phyloP scores from a whole-genome alignment of 2,113 vertebrate species.

The Brachyhypopomus occidentalis region DNA sequence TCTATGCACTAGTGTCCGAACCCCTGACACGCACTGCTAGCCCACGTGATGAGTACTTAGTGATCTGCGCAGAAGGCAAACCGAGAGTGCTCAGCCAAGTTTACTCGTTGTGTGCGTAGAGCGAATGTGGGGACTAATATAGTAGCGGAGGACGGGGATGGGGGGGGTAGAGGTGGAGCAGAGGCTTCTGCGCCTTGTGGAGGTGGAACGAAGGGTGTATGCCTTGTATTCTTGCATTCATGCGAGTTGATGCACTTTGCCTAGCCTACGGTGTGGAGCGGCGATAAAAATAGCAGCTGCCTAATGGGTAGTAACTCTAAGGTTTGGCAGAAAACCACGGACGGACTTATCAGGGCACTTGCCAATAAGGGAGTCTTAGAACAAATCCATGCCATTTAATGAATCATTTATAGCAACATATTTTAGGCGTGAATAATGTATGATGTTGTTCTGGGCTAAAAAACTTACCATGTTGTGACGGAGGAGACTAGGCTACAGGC shows the following conservation, averaged over 20 bases:
- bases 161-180: background rate
- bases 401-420: slow-evolving; percentile 52
- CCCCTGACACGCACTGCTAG: slow-evolving; percentile 60
- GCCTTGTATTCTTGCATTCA: slow-evolving; percentile 20
- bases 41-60: slow-evolving; percentile 11
- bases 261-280: background rate
- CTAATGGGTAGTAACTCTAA: slow-evolving; percentile 56
- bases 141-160: background rate
- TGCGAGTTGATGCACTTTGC: slow-evolving; percentile 11
- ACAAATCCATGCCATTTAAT: slow-evolving; percentile 55
- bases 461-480: slow-evolving; percentile 17
- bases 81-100: slow-evolving; percentile 11
- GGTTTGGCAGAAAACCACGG: slow-evolving; percentile 48
- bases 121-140: background rate
- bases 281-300: slow-evolving; percentile 62
- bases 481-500: slow-evolving; percentile 56
- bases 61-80: slow-evolving; percentile 8
- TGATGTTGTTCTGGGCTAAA: slow-evolving; percentile 58
- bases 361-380: slow-evolving; percentile 59
- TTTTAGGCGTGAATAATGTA: slow-evolving; percentile 70
- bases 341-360: slow-evolving; percentile 46
- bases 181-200: background rate
- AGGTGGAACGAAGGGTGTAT: background rate
- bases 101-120: slow-evolving; percentile 9
- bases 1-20: slow-evolving; percentile 70